Evolutionary conservation across 1,140 invertebrate species (phyloP).

Genomic region (Matsumurasca onukii): DNA sequence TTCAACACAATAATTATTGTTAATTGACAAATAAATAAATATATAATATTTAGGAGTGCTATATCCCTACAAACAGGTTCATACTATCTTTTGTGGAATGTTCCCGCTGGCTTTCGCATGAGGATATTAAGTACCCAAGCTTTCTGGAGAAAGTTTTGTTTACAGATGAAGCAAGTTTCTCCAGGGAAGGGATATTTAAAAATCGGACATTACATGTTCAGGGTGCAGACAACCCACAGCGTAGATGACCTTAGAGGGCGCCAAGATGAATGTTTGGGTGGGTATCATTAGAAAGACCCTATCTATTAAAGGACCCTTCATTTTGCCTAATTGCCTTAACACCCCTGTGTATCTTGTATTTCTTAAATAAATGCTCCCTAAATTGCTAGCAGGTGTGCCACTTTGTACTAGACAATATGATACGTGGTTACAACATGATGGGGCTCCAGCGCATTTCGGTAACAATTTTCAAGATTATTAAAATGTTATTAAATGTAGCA

Average conservation of each 20-base stretch:
- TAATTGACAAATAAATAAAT: too few relatives aligned
- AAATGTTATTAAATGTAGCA: neutral
- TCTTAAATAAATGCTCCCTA: neutral
- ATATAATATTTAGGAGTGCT: too few relatives aligned
- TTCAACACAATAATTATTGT: too few relatives aligned
- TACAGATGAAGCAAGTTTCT: neutral
- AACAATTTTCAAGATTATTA: neutral
- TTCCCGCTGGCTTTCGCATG: neutral
- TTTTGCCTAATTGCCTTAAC: neutral
- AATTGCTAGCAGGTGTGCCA: neutral
- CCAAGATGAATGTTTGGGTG: neutral
- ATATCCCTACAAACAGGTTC: too few relatives aligned
- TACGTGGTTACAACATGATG: neutral
- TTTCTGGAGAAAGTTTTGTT: neutral
- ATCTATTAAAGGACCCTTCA: neutral
- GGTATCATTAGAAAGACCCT: neutral
- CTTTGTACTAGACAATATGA: neutral
- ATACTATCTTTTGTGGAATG: too few relatives aligned
- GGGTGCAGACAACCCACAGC: neutral
- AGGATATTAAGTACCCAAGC: neutral
- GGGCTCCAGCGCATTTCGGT: too few relatives aligned
- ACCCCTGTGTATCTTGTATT: neutral
- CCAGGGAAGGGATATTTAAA: neutral
- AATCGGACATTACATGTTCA: neutral
- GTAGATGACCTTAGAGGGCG: neutral